These are phyloP conservation scores for Pardosa pseudoannulata DNA, from an alignment of 2,888 invertebrate species.

Conservation along the genomic window DNA sequence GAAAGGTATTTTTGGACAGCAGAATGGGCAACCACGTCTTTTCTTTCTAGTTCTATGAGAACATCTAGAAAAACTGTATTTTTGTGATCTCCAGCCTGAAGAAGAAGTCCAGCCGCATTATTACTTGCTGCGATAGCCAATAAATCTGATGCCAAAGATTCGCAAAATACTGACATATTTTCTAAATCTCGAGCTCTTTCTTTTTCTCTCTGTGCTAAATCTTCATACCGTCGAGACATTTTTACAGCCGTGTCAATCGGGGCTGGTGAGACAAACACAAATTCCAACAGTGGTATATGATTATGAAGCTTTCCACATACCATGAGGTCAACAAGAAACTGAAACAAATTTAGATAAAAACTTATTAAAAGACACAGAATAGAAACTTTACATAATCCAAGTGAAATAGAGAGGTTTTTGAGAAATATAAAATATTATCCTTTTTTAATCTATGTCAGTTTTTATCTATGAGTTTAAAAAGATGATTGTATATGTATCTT, in stretches of 20 bases:
- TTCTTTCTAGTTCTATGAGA: slow-evolving; percentile 98
- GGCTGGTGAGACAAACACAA: slow-evolving; percentile 97
- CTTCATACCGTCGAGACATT: slow-evolving; percentile 85
- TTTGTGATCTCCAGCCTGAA: slow-evolving; percentile 95
- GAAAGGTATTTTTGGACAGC: slow-evolving; percentile 88
- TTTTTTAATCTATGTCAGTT: no score
- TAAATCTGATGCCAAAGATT: slow-evolving; percentile 97
- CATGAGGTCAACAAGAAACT: slow-evolving; percentile 98
- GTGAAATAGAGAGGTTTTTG: no score
- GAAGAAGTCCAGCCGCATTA: slow-evolving; percentile 94
- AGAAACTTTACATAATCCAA: no score
- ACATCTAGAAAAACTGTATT: slow-evolving; percentile 97
- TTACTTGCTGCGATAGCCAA: slow-evolving; percentile 94
- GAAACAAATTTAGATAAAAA: no score
- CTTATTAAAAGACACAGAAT: no score
- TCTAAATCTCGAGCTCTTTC: slow-evolving; percentile 97
- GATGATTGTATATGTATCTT: no score
- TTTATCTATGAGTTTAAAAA: no score
- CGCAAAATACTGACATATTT: slow-evolving; percentile 96
- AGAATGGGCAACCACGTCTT: slow-evolving; percentile 95
- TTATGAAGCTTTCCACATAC: slow-evolving; percentile 87
- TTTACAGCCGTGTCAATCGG: slow-evolving; percentile 99
- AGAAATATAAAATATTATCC: no score
- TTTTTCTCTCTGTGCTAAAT: slow-evolving; percentile 89
- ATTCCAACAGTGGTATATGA: slow-evolving; percentile 97